Base-by-base conservation (phyloP, 2,797 vertebrate genomes). In the Chaunax sp. region DNA sequence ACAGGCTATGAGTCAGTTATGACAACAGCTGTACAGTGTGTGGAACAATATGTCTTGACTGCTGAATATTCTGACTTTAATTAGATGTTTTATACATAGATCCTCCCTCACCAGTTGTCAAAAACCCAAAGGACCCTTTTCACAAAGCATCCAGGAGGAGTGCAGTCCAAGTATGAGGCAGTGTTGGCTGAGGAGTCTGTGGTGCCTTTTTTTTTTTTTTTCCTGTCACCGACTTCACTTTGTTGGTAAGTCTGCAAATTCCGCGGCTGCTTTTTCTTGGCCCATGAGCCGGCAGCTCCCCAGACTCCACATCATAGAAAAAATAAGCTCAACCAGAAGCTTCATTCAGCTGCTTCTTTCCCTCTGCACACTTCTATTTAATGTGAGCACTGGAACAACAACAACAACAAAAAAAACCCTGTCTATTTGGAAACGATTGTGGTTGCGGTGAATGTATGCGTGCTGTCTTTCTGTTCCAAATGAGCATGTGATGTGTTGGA, bases 211-310 rank as follows among this genome's bases (percentile, higher is more conserved):
- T 35, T 35, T n/a, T 46, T 70, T 56, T 54, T 35, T 67, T 20
- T 20, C 54, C 40, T 52, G 61, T 76, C 55, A 44, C 57, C 87
- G 81, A 90, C 84, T 84, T 86, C 74, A 84, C 80, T 81, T 71
- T 55, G 69, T 75, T 71, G 80, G 85, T 66, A 84, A 83, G 68
- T 40, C 78, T 83, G 72, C 52, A 89, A 74, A 85, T 90, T 88
- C 89, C 88, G 87, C 20, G 83, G 88, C 78, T 78, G 62, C 75
- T 69, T 84, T 82, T 81, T 87, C 79, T 90, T 83, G 84, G 89
- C 89, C 53, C 51, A 6, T 0, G 62, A 74, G 67, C 60, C 64
- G 6, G 81, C 72, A 69, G 80, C 66, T 83, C 77, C 69, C 77
- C 77, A 66, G 62, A 75, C 74, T 70, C 80, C 62, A 66, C 75